Evolutionary conservation across 1,140 invertebrate species (phyloP).

Genomic region (Drosophila bifasciata): DNA sequence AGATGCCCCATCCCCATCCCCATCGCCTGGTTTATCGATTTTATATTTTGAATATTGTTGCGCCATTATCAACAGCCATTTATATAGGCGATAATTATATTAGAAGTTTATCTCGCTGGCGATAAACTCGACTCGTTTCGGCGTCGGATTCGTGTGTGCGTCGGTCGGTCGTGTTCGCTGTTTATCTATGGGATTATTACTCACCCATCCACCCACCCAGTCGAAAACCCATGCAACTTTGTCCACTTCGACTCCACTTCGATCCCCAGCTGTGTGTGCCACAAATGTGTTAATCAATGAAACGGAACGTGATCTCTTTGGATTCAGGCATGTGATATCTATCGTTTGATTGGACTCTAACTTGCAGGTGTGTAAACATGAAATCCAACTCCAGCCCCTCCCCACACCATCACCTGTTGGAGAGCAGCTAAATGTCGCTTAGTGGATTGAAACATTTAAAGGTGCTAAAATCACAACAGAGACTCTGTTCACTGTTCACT

Average conservation of each 20-base stretch:
- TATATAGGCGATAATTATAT: slow-evolving; percentile 81
- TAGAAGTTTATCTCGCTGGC: slow-evolving; percentile 68
- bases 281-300: slow-evolving; percentile 59
- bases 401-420: slow-evolving; percentile 12
- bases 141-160: slow-evolving; percentile 13
- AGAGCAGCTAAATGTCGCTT: slow-evolving; percentile 24
- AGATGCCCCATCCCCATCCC: not conserved
- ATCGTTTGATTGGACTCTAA: slow-evolving; percentile 31
- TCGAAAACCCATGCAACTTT: not conserved
- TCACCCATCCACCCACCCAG: slow-evolving; percentile 45
- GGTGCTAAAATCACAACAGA: slow-evolving; percentile 56
- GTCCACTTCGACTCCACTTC: slow-evolving; percentile 12
- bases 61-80: slow-evolving; percentile 79
- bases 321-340: slow-evolving; percentile 63
- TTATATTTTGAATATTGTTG: slow-evolving; percentile 79
- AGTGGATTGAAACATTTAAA: slow-evolving; percentile 9
- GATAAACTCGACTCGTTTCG: slow-evolving; percentile 43
- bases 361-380: slow-evolving; percentile 67
- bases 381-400: not conserved
- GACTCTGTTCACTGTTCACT: slow-evolving; percentile 36
- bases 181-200: slow-evolving; percentile 68
- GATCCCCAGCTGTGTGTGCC: slow-evolving; percentile 13
- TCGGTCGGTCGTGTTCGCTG: slow-evolving; percentile 42
- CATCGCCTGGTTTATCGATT: slow-evolving; percentile 61
- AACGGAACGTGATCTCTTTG: slow-evolving; percentile 36